These are phyloP conservation scores for Mnemiopsis leidyi DNA, from an alignment of 37 sponge, comb jelly and placozoan genomes.

Conservation along the genomic window DNA sequence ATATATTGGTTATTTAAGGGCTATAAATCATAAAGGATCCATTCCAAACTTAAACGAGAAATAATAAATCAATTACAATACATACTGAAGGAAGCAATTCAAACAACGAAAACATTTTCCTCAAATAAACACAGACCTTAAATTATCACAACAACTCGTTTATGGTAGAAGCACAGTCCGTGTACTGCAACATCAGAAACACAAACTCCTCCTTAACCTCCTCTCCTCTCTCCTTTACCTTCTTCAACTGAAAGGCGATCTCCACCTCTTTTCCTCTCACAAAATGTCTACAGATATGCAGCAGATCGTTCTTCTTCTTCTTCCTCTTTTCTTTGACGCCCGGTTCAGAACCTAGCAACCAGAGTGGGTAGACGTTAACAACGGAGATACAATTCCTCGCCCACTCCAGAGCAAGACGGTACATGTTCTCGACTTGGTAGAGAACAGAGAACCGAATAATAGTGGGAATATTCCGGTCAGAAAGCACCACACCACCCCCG, in stretches of 20 bases:
- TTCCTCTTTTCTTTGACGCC: neutral
- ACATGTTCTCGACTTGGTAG: slow-evolving; percentile 24
- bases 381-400: slow-evolving; percentile 11
- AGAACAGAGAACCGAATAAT: slow-evolving; percentile 3
- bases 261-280: neutral
- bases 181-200: slow-evolving; percentile 3
- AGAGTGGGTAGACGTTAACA: neutral
- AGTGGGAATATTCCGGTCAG: neutral
- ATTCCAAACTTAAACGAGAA: too few species aligned
- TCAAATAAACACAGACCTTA: too few species aligned
- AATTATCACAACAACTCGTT: neutral
- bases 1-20: too few species aligned
- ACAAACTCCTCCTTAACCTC: neutral
- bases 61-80: too few species aligned
- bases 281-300: neutral
- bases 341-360: neutral
- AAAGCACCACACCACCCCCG: neutral
- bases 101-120: too few species aligned
- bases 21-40: too few species aligned
- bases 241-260: neutral
- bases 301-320: neutral
- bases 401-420: neutral
- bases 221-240: neutral
- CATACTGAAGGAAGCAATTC: too few species aligned
- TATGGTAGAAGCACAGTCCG: neutral